phyloP scores from a whole-genome alignment of 2,888 invertebrate species.

The Tenodera sinensis region DNA sequence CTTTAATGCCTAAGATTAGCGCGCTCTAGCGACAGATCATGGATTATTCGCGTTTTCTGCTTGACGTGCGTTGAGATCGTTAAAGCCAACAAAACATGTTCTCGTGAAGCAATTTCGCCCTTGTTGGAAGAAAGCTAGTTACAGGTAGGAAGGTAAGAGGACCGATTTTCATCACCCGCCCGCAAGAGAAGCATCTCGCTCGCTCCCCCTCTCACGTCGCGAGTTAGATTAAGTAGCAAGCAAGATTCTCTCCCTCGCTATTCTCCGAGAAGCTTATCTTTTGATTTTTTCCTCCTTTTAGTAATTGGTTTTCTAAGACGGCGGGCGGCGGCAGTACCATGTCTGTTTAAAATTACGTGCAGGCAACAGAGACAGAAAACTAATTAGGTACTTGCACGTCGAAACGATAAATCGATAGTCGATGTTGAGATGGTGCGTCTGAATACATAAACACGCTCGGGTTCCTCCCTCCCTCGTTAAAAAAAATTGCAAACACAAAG shows the following conservation, averaged over 20 bases:
- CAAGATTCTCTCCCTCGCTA: not conserved
- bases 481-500: too few species aligned
- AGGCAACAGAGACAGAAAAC: not conserved
- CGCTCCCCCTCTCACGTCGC: too few species aligned
- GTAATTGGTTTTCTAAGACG: not conserved
- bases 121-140: not conserved
- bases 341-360: not conserved
- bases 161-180: not conserved
- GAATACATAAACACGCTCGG: too few species aligned
- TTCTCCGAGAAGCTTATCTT: not conserved
- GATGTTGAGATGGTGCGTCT: not conserved
- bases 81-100: not conserved
- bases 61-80: not conserved
- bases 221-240: not conserved
- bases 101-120: not conserved
- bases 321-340: not conserved
- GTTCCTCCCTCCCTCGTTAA: too few species aligned
- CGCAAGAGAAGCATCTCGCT: too few species aligned
- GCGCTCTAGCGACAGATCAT: too few species aligned
- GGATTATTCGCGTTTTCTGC: too few species aligned
- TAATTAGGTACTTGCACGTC: not conserved
- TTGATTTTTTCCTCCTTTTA: not conserved
- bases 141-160: too few species aligned
- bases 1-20: too few species aligned
- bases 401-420: not conserved